Conservation (phyloP, 1,140 invertebrate genomes). For the Zaprionus lachaisei region DNA sequence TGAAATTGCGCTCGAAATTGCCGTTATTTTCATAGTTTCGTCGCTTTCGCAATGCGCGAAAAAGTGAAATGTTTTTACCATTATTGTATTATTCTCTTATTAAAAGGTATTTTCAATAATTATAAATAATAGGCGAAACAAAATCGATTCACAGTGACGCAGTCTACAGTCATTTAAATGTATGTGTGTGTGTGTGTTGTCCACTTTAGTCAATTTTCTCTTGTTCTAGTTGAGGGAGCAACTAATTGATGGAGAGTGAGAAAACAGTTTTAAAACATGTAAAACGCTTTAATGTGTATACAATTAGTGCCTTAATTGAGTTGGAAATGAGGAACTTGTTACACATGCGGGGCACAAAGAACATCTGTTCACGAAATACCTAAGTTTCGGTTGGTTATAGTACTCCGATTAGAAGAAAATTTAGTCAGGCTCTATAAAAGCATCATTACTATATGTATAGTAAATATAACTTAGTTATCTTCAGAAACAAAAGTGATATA, state of each 20-base stretch:
- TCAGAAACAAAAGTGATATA: neutral
- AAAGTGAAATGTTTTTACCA: constrained; percentile 64
- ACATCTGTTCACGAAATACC: neutral
- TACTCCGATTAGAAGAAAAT: neutral
- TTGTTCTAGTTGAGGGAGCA: constrained; percentile 2
- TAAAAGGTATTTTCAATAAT: constrained; percentile 70
- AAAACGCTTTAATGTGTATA: neutral
- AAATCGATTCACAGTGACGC: neutral
- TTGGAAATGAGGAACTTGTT: neutral
- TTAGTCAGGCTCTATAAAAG: neutral
- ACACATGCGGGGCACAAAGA: neutral
- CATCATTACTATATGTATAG: neutral
- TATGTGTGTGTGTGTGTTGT: neutral
- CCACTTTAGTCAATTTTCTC: constrained; percentile 4
- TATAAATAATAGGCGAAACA: constrained; percentile 38
- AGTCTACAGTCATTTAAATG: neutral
- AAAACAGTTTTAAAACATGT: neutral
- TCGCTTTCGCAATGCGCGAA: constrained; percentile 69
- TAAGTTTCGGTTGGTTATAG: neutral
- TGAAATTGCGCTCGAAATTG: constrained; percentile 32
- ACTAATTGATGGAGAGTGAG: constrained; percentile 30
- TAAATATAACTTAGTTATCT: neutral
- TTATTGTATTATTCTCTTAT: constrained; percentile 65
- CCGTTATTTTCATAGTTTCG: constrained; percentile 51
- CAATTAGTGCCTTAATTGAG: neutral